phyloP scores from a whole-genome alignment of 2,797 vertebrate species.

The Sebastes nivosus region DNA sequence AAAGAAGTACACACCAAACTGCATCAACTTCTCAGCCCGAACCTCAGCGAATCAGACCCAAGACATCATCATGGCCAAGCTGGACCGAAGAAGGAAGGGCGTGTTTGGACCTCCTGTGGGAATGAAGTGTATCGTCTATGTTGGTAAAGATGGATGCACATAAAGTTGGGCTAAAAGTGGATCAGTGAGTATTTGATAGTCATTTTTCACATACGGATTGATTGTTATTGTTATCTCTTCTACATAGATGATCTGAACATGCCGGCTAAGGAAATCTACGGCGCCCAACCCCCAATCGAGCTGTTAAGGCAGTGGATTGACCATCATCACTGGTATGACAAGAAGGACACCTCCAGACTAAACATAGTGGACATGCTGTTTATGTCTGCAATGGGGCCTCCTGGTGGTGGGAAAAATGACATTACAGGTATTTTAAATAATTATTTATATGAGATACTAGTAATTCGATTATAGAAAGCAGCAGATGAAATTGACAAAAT shows the following conservation, averaged over 20 bases:
- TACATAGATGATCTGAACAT: slow-evolving; percentile 93
- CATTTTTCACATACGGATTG: neutral
- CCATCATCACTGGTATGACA: slow-evolving; percentile 94
- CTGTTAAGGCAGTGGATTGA: slow-evolving; percentile 93
- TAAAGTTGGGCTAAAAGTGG: neutral
- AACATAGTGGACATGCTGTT: slow-evolving; percentile 87
- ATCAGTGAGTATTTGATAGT: neutral
- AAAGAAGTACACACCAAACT: slow-evolving; percentile 86
- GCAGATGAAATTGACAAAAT: neutral
- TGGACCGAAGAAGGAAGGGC: slow-evolving; percentile 90
- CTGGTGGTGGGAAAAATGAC: slow-evolving; percentile 92
- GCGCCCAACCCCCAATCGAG: slow-evolving; percentile 94
- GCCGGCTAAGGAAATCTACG: slow-evolving; percentile 94
- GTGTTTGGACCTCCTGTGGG: slow-evolving; percentile 90
- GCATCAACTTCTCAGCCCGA: slow-evolving; percentile 93
- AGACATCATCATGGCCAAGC: slow-evolving; percentile 93
- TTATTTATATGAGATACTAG: neutral
- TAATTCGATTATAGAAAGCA: neutral
- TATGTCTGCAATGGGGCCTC: slow-evolving; percentile 93
- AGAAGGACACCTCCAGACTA: slow-evolving; percentile 87
- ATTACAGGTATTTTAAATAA: slow-evolving; percentile 86
- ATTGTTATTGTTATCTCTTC: neutral
- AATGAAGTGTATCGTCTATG: slow-evolving; percentile 90
- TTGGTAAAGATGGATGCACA: slow-evolving; percentile 83
- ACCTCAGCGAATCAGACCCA: slow-evolving; percentile 93